phyloP scores from a whole-genome alignment of 2,888 invertebrate species.

The Ophion obscuratus region DNA sequence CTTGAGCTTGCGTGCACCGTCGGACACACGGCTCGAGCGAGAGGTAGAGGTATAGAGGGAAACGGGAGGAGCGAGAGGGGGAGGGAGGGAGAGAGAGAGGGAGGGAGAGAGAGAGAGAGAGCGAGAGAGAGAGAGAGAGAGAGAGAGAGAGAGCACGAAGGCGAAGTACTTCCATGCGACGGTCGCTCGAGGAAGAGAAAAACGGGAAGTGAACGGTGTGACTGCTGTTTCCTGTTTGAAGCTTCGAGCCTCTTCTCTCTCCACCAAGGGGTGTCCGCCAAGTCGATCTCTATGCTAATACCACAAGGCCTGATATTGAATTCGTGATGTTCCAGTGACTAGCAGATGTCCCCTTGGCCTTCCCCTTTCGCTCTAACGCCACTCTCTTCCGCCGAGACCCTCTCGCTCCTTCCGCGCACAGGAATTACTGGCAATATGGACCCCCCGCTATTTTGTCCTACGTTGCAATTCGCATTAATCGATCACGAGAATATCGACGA shows the following conservation, averaged over 20 bases:
- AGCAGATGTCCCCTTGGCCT: slow-evolving; percentile 66
- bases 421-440: background rate
- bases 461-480: too few species aligned
- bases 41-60: too few species aligned
- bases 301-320: slow-evolving; percentile 75
- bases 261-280: slow-evolving; percentile 40
- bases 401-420: slow-evolving; percentile 11
- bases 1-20: too few species aligned
- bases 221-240: slow-evolving; percentile 55
- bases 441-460: background rate
- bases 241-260: slow-evolving; percentile 27
- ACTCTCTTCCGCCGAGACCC: slow-evolving; percentile 5
- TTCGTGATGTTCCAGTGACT: slow-evolving; percentile 70
- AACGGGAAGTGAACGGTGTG: slow-evolving; percentile 49
- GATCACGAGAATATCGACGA: too few species aligned
- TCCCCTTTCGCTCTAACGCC: background rate
- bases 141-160: slow-evolving; percentile 44
- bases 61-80: too few species aligned
- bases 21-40: too few species aligned
- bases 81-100: too few species aligned
- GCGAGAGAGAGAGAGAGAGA: background rate
- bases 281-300: slow-evolving; percentile 78
- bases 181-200: slow-evolving; percentile 45
- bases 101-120: background rate
- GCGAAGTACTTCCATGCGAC: slow-evolving; percentile 34